Evolutionary conservation across 2,113 vertebrate species (phyloP).

Genomic region (Aldabrachelys gigantea): DNA sequence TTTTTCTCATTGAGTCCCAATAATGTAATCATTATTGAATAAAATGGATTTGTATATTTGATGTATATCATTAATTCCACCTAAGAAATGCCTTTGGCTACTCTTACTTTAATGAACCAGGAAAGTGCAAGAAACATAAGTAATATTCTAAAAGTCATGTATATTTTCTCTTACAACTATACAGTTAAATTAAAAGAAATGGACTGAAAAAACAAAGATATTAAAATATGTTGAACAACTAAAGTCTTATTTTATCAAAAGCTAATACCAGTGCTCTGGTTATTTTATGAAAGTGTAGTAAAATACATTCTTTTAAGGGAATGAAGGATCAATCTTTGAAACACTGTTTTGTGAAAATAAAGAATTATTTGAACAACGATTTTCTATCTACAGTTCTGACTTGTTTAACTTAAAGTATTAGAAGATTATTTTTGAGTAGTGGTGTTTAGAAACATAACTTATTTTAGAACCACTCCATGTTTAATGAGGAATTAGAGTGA

Average conservation of each 20-base stretch:
- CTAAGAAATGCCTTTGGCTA: conserved; percentile 47
- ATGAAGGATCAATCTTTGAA: background rate
- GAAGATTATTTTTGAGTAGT: background rate
- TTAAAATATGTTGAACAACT: background rate
- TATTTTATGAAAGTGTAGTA: background rate
- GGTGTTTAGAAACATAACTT: background rate
- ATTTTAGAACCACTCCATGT: background rate
- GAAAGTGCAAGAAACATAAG: conserved; percentile 35
- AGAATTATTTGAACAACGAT: fast-evolving
- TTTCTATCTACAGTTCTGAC: background rate
- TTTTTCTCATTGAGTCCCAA: conserved; percentile 42
- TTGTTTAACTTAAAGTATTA: background rate
- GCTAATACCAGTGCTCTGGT: background rate
- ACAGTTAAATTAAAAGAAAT: conserved; percentile 31
- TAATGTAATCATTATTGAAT: conserved; percentile 4
- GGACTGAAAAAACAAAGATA: background rate
- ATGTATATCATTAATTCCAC: conserved; percentile 29
- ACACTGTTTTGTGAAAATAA: background rate
- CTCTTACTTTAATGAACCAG: conserved; percentile 55
- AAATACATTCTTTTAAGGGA: background rate
- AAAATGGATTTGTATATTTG: conserved; percentile 28
- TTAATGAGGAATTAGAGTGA: background rate
- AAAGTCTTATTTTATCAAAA: background rate
- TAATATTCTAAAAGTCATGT: conserved; percentile 26
- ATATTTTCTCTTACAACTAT: background rate